phyloP scores from a whole-genome alignment of 2,888 invertebrate species.

The Acanthosepion lycidas region DNA sequence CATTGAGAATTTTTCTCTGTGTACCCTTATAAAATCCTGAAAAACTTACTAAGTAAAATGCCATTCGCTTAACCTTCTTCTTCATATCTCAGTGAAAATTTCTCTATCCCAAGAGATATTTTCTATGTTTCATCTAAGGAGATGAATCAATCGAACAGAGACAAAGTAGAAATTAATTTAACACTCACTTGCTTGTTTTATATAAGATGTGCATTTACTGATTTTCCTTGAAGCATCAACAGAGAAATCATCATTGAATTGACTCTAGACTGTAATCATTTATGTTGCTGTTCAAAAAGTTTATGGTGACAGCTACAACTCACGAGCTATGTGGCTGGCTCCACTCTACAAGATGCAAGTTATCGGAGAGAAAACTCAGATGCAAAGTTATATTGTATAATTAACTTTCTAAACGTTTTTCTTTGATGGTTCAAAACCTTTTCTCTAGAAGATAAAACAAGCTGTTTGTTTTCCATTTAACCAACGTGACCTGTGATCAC shows the following conservation, averaged over 20 bases:
- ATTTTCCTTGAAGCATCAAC: background rate
- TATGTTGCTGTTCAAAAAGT: background rate
- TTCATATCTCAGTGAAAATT: too few species aligned
- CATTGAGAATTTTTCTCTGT: too few species aligned
- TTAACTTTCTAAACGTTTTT: background rate
- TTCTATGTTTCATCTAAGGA: background rate
- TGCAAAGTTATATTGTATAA: background rate
- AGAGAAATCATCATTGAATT: background rate
- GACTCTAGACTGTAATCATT: background rate
- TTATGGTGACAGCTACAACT: background rate
- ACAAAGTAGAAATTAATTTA: background rate
- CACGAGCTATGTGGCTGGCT: background rate
- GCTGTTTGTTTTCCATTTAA: background rate
- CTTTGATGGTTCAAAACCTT: background rate
- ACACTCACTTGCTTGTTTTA: background rate
- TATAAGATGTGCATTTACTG: background rate
- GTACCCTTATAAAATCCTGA: too few species aligned
- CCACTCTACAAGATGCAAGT: background rate
- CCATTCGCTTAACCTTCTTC: too few species aligned
- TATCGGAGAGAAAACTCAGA: background rate
- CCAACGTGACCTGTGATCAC: background rate
- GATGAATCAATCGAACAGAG: background rate
- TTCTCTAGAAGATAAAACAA: background rate
- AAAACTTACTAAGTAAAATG: too few species aligned
- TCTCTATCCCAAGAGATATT: background rate